phyloP scores from a whole-genome alignment of 2,888 invertebrate species.

The Chymomyza fuscimana region DNA sequence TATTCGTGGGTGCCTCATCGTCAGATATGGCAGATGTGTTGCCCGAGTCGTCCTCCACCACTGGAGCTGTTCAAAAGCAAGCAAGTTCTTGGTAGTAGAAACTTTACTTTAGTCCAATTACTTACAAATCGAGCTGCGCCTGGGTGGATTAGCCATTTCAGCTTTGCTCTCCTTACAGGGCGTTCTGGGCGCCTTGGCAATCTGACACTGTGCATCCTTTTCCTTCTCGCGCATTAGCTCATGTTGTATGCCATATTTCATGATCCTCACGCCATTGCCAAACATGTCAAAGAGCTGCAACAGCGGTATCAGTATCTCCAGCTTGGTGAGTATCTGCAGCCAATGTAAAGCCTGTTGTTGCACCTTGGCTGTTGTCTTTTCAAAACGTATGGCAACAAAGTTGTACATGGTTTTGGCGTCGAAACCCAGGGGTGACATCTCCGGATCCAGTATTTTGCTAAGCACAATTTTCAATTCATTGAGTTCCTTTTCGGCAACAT shows the following conservation, averaged over 20 bases:
- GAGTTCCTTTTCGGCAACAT: constrained; percentile 93
- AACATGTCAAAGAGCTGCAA: constrained; percentile 93
- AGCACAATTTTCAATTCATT: constrained; percentile 89
- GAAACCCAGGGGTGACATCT: constrained; percentile 96
- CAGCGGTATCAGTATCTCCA: constrained; percentile 94
- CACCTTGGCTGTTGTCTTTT: constrained; percentile 88
- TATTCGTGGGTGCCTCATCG: constrained; percentile 83
- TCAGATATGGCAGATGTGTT: constrained; percentile 86
- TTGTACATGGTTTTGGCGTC: constrained; percentile 97
- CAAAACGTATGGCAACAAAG: constrained; percentile 93
- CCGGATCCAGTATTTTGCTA: constrained; percentile 97
- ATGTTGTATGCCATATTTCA: constrained; percentile 82
- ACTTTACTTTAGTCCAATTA: constrained; percentile 19
- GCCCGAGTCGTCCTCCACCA: constrained; percentile 86
- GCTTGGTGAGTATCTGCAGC: constrained; percentile 91
- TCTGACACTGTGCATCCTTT: constrained; percentile 51
- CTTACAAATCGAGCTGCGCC: constrained; percentile 83
- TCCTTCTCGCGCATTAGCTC: constrained; percentile 80
- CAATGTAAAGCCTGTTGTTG: constrained; percentile 94
- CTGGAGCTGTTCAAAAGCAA: constrained; percentile 81
- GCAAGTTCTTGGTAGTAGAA: not conserved
- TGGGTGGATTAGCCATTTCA: constrained; percentile 77
- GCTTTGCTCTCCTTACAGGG: constrained; percentile 77
- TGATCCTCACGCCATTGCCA: constrained; percentile 89
- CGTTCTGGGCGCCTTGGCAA: constrained; percentile 69